phyloP scores from a whole-genome alignment of 1,140 invertebrate species.

The Probaryconus sp. region DNA sequence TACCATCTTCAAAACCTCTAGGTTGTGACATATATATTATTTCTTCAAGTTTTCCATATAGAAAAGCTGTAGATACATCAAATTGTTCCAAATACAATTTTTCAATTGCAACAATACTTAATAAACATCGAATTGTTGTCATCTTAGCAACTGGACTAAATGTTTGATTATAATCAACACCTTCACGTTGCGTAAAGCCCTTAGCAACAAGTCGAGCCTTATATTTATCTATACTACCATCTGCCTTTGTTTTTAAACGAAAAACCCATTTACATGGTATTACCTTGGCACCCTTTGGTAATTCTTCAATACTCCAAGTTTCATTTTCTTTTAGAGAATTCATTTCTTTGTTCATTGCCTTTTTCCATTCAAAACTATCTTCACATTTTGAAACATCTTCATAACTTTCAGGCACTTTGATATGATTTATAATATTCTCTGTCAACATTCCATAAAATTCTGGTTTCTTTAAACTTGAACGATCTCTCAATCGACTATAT shows the following conservation, averaged over 20 bases:
- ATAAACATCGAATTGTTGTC: slow-evolving; percentile 13
- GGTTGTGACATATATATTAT: slow-evolving; percentile 60
- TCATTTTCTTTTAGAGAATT: slow-evolving; percentile 9
- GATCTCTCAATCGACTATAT: slow-evolving; percentile 24
- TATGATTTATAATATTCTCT: slow-evolving; percentile 21
- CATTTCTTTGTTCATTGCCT: slow-evolving; percentile 28
- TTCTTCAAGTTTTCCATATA: slow-evolving; percentile 26
- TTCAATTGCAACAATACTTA: slow-evolving; percentile 15
- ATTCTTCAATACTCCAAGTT: slow-evolving; percentile 17
- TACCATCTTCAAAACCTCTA: slow-evolving; percentile 64
- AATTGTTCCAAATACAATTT: slow-evolving; percentile 15
- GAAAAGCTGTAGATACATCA: slow-evolving; percentile 24
- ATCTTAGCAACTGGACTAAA: slow-evolving; percentile 32
- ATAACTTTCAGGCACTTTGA: slow-evolving; percentile 36
- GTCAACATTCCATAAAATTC: slow-evolving; percentile 21
- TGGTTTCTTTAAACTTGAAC: slow-evolving; percentile 47
- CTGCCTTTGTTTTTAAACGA: not conserved
- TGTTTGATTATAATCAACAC: slow-evolving; percentile 31
- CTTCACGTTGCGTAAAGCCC: slow-evolving; percentile 26
- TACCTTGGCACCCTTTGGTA: slow-evolving; percentile 20
- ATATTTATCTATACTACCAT: not conserved
- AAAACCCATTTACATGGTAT: slow-evolving; percentile 63
- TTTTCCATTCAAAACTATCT: slow-evolving; percentile 24
- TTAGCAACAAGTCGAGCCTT: not conserved
- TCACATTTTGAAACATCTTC: slow-evolving; percentile 37